These are phyloP conservation scores for Microtus oregoni DNA, from an alignment of 2,113 vertebrate genomes.

Conservation along the genomic window DNA sequence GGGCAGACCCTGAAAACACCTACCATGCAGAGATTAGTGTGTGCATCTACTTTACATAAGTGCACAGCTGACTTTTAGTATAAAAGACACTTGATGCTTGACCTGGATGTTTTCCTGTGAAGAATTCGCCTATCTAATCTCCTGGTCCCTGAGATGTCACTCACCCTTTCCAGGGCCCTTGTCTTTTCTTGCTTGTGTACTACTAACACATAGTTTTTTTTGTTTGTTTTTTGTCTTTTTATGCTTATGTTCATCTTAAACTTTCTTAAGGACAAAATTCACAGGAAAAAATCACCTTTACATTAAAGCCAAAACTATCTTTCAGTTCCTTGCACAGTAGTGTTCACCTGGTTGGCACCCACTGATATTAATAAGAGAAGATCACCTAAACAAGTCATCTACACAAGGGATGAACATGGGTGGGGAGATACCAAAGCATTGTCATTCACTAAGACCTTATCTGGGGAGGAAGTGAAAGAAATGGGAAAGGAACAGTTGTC, in stretches of 20 bases:
- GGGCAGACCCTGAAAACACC: background rate
- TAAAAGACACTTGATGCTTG: background rate
- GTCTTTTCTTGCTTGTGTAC: background rate
- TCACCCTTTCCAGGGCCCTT: background rate
- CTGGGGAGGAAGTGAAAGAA: conserved; percentile 18
- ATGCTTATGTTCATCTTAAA: background rate
- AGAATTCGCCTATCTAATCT: background rate
- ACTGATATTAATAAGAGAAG: conserved; percentile 18
- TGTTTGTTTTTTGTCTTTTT: background rate
- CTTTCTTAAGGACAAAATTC: background rate
- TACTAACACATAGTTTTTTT: background rate
- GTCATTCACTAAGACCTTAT: background rate
- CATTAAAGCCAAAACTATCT: background rate
- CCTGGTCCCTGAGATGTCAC: background rate
- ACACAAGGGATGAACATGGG: background rate
- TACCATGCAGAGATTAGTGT: background rate
- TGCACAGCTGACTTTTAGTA: background rate
- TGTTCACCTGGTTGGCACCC: background rate
- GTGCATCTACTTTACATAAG: background rate
- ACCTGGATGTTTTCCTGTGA: background rate
- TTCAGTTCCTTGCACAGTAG: background rate
- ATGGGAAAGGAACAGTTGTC: background rate
- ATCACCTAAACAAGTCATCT: background rate
- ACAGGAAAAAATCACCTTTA: background rate
- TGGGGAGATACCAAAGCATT: background rate